These are phyloP conservation scores for Ommatoiulus sabulosus DNA, from an alignment of 2,888 invertebrate genomes.

Conservation along the genomic window DNA sequence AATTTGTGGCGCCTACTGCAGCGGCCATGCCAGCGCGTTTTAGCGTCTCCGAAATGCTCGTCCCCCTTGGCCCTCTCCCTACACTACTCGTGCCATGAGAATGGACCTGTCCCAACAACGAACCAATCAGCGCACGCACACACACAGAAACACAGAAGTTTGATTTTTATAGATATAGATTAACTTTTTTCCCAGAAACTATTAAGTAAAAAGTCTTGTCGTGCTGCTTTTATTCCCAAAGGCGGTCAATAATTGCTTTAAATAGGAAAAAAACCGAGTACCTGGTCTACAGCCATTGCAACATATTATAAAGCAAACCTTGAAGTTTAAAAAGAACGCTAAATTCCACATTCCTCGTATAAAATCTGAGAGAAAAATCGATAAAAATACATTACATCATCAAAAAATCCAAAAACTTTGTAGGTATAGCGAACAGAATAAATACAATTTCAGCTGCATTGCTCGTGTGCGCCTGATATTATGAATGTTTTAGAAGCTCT, in stretches of 20 bases:
- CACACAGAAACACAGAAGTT: too few relatives aligned
- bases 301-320: neutral
- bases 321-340: neutral
- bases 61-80: too few relatives aligned
- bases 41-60: too few relatives aligned
- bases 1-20: too few relatives aligned
- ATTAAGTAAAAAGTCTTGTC: neutral
- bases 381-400: neutral
- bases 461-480: neutral
- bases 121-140: too few relatives aligned
- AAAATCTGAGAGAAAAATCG: neutral
- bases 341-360: neutral
- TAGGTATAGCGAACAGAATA: neutral
- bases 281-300: neutral
- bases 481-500: neutral
- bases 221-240: slow-evolving; percentile 10
- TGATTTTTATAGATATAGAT: too few relatives aligned
- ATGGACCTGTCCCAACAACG: too few relatives aligned
- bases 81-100: too few relatives aligned
- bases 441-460: neutral
- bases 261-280: neutral
- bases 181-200: neutral
- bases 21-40: too few relatives aligned
- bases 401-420: neutral
- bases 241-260: neutral